phyloP scores from a whole-genome alignment of 1,140 invertebrate genomes.

The Drosophila murphyi region DNA sequence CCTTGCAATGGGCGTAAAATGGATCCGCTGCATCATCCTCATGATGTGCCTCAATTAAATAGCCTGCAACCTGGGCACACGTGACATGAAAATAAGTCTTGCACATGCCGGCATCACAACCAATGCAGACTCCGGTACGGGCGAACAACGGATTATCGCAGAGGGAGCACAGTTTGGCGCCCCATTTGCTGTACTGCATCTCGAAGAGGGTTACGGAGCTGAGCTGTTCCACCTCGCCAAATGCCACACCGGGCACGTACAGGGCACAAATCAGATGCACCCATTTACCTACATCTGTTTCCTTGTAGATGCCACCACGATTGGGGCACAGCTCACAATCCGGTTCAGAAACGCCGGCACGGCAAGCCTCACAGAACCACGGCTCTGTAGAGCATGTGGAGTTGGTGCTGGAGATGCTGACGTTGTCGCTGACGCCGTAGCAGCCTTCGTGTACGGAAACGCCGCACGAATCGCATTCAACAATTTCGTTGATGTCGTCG shows the following conservation, averaged over 20 bases:
- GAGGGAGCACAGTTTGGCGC: constrained; percentile 93
- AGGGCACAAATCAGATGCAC: constrained; percentile 98
- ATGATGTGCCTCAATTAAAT: constrained; percentile 96
- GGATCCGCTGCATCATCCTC: constrained; percentile 98
- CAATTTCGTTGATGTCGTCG: constrained; percentile 97
- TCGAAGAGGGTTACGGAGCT: constrained; percentile 96
- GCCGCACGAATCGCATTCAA: constrained; percentile 98
- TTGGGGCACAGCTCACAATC: constrained; percentile 95
- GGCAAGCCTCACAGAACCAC: constrained; percentile 99
- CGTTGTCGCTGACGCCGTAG: constrained; percentile 97
- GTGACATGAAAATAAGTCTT: constrained; percentile 99
- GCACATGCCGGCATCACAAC: constrained; percentile 99
- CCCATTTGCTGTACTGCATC: constrained; percentile 98
- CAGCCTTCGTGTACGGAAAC: constrained; percentile 98
- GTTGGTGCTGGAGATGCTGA: constrained; percentile 94
- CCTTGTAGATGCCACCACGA: constrained; percentile 97
- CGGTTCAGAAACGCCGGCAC: constrained; percentile 94
- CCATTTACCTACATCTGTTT: constrained; percentile 98
- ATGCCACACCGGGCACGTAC: constrained; percentile 98
- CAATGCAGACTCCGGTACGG: constrained; percentile 96
- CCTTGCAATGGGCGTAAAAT: constrained; percentile 98
- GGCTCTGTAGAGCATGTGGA: constrained; percentile 97
- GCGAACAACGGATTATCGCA: constrained; percentile 95
- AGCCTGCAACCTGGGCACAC: constrained; percentile 96
- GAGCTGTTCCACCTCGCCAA: constrained; percentile 96